Conservation (phyloP, 2,797 vertebrate species). For the Mus caroli region DNA sequence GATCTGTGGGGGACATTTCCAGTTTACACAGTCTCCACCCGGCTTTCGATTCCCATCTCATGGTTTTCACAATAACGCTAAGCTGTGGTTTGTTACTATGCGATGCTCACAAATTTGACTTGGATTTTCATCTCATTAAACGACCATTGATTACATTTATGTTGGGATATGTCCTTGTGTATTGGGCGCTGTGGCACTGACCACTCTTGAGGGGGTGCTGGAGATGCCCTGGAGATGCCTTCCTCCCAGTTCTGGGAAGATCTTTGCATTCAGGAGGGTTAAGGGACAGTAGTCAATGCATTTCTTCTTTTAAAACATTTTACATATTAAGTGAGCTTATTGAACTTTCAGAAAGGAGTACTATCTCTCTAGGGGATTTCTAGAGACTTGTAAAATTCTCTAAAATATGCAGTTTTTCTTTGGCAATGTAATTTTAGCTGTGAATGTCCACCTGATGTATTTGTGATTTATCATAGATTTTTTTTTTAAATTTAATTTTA, state of each 20-base stretch:
- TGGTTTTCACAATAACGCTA: constrained; percentile 2
- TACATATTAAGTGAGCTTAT: constrained; percentile 57
- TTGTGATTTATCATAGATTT: constrained; percentile 59
- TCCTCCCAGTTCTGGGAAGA: constrained; percentile 53
- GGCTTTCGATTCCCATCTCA: constrained; percentile 21
- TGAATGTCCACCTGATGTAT: constrained; percentile 58
- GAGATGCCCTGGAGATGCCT: neutral
- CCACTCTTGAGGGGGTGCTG: neutral
- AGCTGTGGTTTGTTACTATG: constrained; percentile 2
- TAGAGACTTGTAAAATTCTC: neutral
- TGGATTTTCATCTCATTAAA: constrained; percentile 13
- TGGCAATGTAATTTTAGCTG: constrained; percentile 64
- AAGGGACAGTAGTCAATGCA: neutral
- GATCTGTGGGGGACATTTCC: neutral
- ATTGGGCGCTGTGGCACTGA: neutral
- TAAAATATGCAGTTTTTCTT: constrained; percentile 61
- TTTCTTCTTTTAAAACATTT: constrained; percentile 58
- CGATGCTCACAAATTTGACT: neutral
- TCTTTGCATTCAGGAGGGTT: constrained; percentile 35
- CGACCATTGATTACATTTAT: neutral
- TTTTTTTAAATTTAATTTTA: constrained; percentile 8
- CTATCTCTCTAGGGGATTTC: constrained; percentile 57
- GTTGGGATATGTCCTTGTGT: neutral
- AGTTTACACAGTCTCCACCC: neutral
- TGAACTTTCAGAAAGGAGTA: constrained; percentile 59